phyloP scores from a whole-genome alignment of 2,888 invertebrate genomes.

The Hipparchia semele region DNA sequence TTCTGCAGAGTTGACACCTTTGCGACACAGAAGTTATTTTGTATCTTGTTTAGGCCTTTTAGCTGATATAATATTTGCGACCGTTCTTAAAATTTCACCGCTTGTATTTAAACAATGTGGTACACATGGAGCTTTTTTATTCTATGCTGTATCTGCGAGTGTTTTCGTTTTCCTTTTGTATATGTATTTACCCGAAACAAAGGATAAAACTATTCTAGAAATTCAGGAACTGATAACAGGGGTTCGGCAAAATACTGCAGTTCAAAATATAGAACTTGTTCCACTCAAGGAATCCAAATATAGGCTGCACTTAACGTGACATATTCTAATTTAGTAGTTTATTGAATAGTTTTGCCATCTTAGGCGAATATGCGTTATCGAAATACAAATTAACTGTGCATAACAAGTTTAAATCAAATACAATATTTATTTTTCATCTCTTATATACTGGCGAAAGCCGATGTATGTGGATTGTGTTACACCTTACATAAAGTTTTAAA shows the following conservation, averaged over 20 bases:
- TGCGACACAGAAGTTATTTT: constrained; percentile 55
- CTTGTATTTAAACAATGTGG: constrained; percentile 51
- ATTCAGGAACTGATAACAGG: constrained; percentile 38
- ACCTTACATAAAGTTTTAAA: too few relatives aligned
- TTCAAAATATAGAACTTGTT: not conserved
- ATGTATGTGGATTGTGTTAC: too few relatives aligned
- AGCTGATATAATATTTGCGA: constrained; percentile 51
- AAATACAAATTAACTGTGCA: too few relatives aligned
- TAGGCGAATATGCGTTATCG: too few relatives aligned
- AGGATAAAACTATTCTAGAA: constrained; percentile 48
- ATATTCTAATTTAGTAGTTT: too few relatives aligned
- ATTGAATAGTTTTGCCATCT: too few relatives aligned
- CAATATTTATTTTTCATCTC: too few relatives aligned
- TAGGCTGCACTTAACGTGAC: not conserved
- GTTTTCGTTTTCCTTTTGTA: constrained; percentile 40
- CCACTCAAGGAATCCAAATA: not conserved
- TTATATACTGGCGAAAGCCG: too few relatives aligned
- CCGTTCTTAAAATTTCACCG: constrained; percentile 54
- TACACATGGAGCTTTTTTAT: constrained; percentile 54
- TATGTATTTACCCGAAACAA: constrained; percentile 47
- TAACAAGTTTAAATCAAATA: too few relatives aligned
- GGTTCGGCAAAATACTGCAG: not conserved
- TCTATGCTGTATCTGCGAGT: constrained; percentile 41
- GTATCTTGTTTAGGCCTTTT: constrained; percentile 42
- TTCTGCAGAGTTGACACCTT: constrained; percentile 49